Evolutionary conservation across 2,888 invertebrate species (phyloP).

Genomic region (Scelioninae gen. 1): DNA sequence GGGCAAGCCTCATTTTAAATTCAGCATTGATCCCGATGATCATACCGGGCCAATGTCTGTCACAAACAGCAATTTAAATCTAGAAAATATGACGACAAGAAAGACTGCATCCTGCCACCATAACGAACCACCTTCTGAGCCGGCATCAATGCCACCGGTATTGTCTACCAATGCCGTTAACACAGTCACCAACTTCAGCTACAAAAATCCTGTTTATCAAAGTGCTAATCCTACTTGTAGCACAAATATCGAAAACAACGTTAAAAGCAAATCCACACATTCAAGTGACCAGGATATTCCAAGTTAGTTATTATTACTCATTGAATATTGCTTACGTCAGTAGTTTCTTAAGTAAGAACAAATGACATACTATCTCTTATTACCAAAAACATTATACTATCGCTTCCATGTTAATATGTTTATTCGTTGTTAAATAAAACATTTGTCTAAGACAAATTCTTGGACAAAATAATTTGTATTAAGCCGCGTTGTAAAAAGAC

Average conservation of each 20-base stretch:
- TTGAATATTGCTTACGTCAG: too few species aligned
- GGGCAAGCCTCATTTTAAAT: constrained; percentile 89
- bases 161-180: constrained; percentile 81
- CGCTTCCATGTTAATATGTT: too few species aligned
- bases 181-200: constrained; percentile 86
- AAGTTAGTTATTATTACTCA: constrained; percentile 75
- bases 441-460: too few species aligned
- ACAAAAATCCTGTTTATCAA: constrained; percentile 90
- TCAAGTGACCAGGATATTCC: constrained; percentile 85
- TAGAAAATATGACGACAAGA: constrained; percentile 84
- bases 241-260: constrained; percentile 71
- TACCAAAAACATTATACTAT: too few species aligned
- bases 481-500: too few species aligned
- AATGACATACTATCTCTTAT: too few species aligned
- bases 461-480: too few species aligned
- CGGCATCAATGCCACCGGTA: constrained; percentile 86
- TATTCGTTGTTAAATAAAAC: too few species aligned
- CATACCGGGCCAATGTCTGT: constrained; percentile 86
- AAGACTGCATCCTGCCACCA: too few species aligned
- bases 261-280: constrained; percentile 77
- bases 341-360: too few species aligned
- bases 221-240: constrained; percentile 88
- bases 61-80: constrained; percentile 83
- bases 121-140: constrained; percentile 85
- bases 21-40: constrained; percentile 82